Evolutionary conservation across 2,113 vertebrate species (phyloP), one percentile per base, ranked within the genome.

Genomic region (Amazona guildingii): DNA sequence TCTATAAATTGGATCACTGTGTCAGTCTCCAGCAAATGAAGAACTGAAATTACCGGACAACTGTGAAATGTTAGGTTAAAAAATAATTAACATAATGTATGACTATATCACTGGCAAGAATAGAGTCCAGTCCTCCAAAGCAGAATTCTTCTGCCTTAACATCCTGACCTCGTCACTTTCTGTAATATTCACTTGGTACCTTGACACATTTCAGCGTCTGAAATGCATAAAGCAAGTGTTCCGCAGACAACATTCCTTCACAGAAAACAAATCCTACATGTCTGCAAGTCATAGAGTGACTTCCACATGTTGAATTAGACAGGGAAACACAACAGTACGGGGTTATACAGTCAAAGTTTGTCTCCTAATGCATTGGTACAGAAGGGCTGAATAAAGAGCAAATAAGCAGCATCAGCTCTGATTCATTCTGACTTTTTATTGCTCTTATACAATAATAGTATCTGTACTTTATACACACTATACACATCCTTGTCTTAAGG

Each of bases 361-460:
- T 66, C 62, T 83, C 15, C 33, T 73, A 89, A 87, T n/a, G 29
- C 33, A 63, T 52, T 10, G 11, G 27, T 49, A 39, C 37, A 52
- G 78, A 41, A 78, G 37, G 28, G 31, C 3, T 7, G 59, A 89
- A 59, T 24, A 27, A 64, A 62, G 46, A 57, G n/a, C 25, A 91
- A 80, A 49, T 25, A 69, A 61, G 23, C 14, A 44, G 4, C 11
- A 4, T 28, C 49, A 66, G 35, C 43, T 78, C 37, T 84, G 46
- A 17, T 70, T 82, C 57, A 19, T 46, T 77, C 64, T 37, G 54
- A 83, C 11, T 72, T 69, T 81, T 25, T 39, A 39, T 23, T 77
- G 48, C 41, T 57, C 15, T 54, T 0, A 0, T 48, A 48, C 35
- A 43, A 27, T 8, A 51, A 70, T 31, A 35, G 43, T 48, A 59